A percentile compares a stretch with the other conserved stretches of the same genome.
These are phyloP conservation scores for Narcine bancroftii DNA, from an alignment of 2,113 vertebrate genomes.

Conservation along the genomic window DNA sequence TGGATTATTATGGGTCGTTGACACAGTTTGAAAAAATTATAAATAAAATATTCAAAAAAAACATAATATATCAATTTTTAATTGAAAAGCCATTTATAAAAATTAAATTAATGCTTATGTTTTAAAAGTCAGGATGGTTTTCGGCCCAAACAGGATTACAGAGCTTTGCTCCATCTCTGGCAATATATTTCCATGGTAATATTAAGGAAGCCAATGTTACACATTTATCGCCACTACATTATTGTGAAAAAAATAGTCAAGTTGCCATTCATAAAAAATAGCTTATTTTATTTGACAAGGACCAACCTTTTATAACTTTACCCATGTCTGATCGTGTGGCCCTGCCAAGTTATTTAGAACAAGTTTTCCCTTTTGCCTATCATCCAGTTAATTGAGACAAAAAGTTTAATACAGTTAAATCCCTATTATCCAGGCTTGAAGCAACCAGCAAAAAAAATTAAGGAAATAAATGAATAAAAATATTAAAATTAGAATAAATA, in stretches of 20 bases:
- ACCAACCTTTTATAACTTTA: neutral
- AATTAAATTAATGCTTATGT: neutral
- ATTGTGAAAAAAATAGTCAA: neutral
- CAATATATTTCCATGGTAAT: neutral
- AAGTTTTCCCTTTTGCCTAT: neutral
- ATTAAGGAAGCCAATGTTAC: neutral
- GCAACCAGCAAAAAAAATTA: too few species aligned
- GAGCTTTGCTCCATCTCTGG: neutral
- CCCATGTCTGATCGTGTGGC: neutral
- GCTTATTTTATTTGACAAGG: neutral
- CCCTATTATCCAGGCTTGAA: too few species aligned
- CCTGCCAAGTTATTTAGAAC: neutral
- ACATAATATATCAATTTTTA: neutral
- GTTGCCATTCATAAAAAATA: neutral
- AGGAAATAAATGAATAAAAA: too few species aligned
- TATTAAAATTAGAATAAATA: too few species aligned
- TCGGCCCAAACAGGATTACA: neutral
- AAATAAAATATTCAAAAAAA: too few species aligned
- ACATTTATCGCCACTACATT: neutral
- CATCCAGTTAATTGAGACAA: neutral
- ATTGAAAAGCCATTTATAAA: neutral
- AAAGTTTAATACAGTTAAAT: neutral
- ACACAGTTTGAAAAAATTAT: too few species aligned
- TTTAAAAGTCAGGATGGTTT: neutral
- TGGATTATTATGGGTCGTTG: too few species aligned